phyloP scores from a whole-genome alignment of 2,797 vertebrate genomes.

The Micropoecilia bifurca region DNA sequence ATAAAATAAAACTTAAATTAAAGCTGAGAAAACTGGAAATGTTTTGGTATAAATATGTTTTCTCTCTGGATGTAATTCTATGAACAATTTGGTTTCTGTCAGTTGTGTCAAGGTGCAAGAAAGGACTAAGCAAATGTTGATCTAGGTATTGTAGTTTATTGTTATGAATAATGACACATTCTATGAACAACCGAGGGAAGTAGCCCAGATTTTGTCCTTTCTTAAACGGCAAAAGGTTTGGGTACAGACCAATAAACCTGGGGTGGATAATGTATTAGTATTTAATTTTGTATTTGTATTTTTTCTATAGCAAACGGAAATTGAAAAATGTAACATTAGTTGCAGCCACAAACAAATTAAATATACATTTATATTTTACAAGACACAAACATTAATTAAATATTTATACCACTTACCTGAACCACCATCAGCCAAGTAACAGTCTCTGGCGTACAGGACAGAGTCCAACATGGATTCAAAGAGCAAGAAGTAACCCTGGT shows the following conservation, averaged over 20 bases:
- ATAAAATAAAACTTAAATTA: too few species aligned
- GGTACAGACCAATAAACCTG: neutral
- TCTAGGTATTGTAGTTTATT: too few species aligned
- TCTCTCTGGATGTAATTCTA: too few species aligned
- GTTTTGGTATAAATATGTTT: too few species aligned
- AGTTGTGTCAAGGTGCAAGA: too few species aligned
- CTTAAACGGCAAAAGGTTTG: neutral
- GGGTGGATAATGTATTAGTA: too few species aligned
- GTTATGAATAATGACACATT: too few species aligned
- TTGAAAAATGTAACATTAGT: neutral
- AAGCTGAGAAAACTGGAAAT: too few species aligned
- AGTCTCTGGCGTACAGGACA: constrained; percentile 91
- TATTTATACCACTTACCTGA: constrained; percentile 81
- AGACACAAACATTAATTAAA: neutral
- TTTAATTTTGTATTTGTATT: neutral
- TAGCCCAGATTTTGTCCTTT: too few species aligned
- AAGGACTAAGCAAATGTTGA: too few species aligned
- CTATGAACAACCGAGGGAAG: too few species aligned
- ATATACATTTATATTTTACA: neutral
- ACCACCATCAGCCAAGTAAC: constrained; percentile 88
- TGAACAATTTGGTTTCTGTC: too few species aligned
- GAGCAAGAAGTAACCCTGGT: constrained; percentile 95
- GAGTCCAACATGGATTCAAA: constrained; percentile 99
- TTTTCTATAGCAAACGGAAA: neutral
- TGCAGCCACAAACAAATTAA: neutral